These are phyloP conservation scores for Aromia moschata DNA, from an alignment of 2,888 invertebrate species.

Conservation along the genomic window DNA sequence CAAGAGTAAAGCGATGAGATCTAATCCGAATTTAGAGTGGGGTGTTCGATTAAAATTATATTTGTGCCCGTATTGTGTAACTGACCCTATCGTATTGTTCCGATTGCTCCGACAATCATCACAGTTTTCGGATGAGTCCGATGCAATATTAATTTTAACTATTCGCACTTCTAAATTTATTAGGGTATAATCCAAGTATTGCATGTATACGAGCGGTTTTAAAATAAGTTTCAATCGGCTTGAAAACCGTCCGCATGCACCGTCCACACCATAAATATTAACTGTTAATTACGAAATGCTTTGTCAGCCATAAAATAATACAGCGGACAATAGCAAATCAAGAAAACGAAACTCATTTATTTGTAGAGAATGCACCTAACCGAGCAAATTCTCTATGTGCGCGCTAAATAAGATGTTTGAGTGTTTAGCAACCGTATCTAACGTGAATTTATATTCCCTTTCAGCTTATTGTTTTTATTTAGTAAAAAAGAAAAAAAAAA, in stretches of 20 bases:
- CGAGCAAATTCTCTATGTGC: slow-evolving; percentile 7
- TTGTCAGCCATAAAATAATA: no score
- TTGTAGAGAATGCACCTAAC: slow-evolving; percentile 9
- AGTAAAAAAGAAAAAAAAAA: not conserved
- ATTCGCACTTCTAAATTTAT: not conserved
- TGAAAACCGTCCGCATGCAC: no score
- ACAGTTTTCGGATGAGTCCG: not conserved
- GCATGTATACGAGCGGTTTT: not conserved
- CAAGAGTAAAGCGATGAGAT: slow-evolving; percentile 2
- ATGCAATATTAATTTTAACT: not conserved
- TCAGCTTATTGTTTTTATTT: slow-evolving; percentile 1
- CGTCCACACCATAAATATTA: no score
- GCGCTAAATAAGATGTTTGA: slow-evolving; percentile 16
- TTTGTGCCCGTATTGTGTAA: not conserved
- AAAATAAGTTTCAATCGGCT: no score
- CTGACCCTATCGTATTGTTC: not conserved
- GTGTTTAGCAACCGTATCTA: slow-evolving; percentile 7
- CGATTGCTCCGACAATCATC: not conserved
- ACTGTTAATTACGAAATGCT: no score
- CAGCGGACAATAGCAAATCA: slow-evolving; percentile 4
- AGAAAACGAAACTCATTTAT: slow-evolving; percentile 1
- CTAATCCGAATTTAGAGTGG: slow-evolving; percentile 10
- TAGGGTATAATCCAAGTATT: not conserved
- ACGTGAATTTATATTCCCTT: slow-evolving; percentile 10
- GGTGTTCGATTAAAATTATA: slow-evolving; percentile 13